Base-by-base conservation (phyloP, 2,113 vertebrate species). In the Tangachromis dhanisi region DNA sequence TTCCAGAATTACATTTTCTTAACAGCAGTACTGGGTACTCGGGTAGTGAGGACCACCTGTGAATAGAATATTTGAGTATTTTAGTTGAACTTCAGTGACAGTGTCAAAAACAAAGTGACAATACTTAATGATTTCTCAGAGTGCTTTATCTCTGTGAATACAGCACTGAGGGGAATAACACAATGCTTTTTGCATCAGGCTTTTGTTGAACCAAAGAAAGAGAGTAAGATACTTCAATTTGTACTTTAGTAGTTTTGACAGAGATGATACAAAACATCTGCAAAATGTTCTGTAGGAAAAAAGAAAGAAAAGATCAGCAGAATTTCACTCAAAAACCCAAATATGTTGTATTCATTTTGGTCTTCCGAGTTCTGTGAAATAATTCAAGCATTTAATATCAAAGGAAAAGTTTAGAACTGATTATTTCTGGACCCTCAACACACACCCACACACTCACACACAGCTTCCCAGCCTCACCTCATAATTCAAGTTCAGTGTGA, bases 141-240 rank as follows among this genome's bases (percentile, higher is more conserved):
- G 16, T 51, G 2, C 14, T 49, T 33, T 8, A 78, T 2, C 45
- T 86, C 68, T 3, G 42, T 24, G 83, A 66, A 87, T 59, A 73
- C 81, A 76, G 21, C 59, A 63, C 80, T 88, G 63, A 14, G 4
- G 61, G 29, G 59, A 79, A 79, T 88, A 81, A 80, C 17, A 16
- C 26, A 16, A 12, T 40, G 59, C 81, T 88, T 24, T n/a, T 7
- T 40, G 51, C 26, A 73, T 82, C 73, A 31, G 73, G 17, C 73
- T 31, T 85, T 59, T 59, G 12, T 13, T 21, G 26, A 78, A 78
- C 1, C 26, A 51, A 78, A 31, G 10, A 17, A 78, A 31, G 3
- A 78, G 17, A 49, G 16, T 0, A 78, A 78, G 45, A 51, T 19
- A 51, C 45, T 51, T 78, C 45, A 78, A 19, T 19, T 78, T 51